Evolutionary conservation across 1,140 invertebrate species (phyloP), one percentile per base, ranked within the genome.

Genomic region (Temnothorax longispinosus): DNA sequence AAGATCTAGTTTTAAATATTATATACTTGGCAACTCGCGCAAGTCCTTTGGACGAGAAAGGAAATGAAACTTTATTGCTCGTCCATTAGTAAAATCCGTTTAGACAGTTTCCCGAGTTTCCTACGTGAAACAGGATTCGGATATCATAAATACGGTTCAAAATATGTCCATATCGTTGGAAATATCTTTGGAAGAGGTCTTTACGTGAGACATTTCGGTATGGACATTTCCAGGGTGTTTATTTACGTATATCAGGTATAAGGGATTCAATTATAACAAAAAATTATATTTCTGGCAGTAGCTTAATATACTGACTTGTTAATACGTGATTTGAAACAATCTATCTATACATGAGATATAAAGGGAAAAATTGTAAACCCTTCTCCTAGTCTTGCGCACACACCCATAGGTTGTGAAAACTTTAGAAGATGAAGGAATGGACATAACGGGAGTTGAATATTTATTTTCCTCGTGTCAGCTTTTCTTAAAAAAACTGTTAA

Each of bases 1-100:
- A 85, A 58, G 69, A 62, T 58, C 67, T 86, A 86, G 8, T 77
- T 52, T 81, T 81, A 65, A 77, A 65, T 74, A 74, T 54, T 86
- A 52, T 50, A 2, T 88, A 85, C 60, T 78, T 71, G 71, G 87
- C 71, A 78, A 77, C 60, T 77, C 11, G 69, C 11, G 69, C 21
- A 71, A 77, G 58, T 65, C 47, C 50, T 82, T 76, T 58, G 84
- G 58, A 89, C 44, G 27, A 78, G n/a, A 52, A 41, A 77, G 11
- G 56, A 56, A 82, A 86, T 76, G 10, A 56, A 89, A 85, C 50
- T 52, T 54, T 52, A 77, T 77, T 6, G 27, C 50, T 54, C 44
- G 27, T 65, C 27, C 7, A 10, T 75, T 84, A 62, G 21, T 75
- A 60, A 75, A 47, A 60, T 71, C 13, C 18, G 5, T 44, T 56